Percentiles rank a stretch among this genome's conserved stretches.
Evolutionary conservation across 2,113 vertebrate genomes (phyloP).

Genomic region (Catharus minimus): DNA sequence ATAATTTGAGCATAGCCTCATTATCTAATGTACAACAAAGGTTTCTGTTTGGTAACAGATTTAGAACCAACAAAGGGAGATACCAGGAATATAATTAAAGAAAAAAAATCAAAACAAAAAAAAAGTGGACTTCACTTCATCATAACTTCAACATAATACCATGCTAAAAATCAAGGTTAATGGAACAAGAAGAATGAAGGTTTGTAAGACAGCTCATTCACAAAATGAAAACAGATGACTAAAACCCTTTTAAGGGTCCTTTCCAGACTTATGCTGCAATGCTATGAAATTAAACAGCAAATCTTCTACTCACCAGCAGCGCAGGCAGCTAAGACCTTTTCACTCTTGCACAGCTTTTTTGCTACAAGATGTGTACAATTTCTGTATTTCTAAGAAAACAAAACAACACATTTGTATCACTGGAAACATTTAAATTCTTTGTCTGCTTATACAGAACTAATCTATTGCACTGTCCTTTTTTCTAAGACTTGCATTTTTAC

Average conservation of each 20-base stretch:
- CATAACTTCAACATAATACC: not conserved
- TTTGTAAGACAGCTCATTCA: not conserved
- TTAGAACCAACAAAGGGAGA: not conserved
- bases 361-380: conserved; percentile 88
- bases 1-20: not conserved
- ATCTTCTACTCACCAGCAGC: conserved; percentile 85
- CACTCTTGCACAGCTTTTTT: conserved; percentile 82
- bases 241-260: not conserved
- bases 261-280: not conserved
- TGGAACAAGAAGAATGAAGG: not conserved
- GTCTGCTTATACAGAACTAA: not conserved
- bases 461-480: accelerated
- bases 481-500: not conserved
- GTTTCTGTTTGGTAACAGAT: not conserved
- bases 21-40: not conserved
- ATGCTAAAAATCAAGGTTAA: not conserved
- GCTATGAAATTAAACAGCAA: not conserved
- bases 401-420: conserved; percentile 2
- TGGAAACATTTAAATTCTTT: not conserved
- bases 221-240: not conserved
- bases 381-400: conserved; percentile 82
- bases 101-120: not conserved
- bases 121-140: too few relatives aligned
- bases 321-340: conserved; percentile 93
- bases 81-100: not conserved